A percentile compares a stretch with the other conserved stretches of the same genome.
These are phyloP conservation scores for Nanorana parkeri DNA, from an alignment of 2,113 vertebrate species.

Conservation along the genomic window DNA sequence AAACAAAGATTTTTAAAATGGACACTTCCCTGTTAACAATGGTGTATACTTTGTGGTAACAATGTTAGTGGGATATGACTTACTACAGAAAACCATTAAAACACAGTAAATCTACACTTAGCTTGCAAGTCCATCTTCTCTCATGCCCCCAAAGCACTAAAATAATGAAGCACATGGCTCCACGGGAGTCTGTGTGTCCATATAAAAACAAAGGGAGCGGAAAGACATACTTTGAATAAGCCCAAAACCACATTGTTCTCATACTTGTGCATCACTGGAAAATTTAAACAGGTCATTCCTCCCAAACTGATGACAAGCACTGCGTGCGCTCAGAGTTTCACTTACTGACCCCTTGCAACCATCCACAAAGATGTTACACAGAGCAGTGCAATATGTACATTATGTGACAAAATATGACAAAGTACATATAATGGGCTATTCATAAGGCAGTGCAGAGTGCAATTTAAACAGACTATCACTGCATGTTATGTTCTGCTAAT, in stretches of 20 bases:
- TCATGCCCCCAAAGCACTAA: background rate
- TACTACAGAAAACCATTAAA: background rate
- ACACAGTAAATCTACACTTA: conserved; percentile 23
- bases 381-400: too few species aligned
- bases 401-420: too few species aligned
- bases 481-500: too few species aligned
- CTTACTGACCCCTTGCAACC: too few species aligned
- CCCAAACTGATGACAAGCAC: conserved; percentile 67
- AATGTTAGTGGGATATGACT: background rate
- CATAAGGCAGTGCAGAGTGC: too few species aligned
- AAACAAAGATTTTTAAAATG: background rate
- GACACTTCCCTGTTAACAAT: background rate
- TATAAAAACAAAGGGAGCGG: conserved; percentile 39
- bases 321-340: background rate
- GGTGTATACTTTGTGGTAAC: background rate
- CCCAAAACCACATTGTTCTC: conserved; percentile 63
- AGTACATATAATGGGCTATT: too few species aligned
- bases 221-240: conserved; percentile 16
- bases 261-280: conserved; percentile 61
- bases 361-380: too few species aligned
- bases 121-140: background rate
- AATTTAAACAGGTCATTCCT: conserved; percentile 57
- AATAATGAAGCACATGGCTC: conserved; percentile 27
- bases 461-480: too few species aligned
- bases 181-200: conserved; percentile 14